Percentiles rank a stretch among this genome's conserved stretches.
Evolutionary conservation across 2,888 invertebrate genomes (phyloP).

Genomic region (Lasioglossum leucozonium): DNA sequence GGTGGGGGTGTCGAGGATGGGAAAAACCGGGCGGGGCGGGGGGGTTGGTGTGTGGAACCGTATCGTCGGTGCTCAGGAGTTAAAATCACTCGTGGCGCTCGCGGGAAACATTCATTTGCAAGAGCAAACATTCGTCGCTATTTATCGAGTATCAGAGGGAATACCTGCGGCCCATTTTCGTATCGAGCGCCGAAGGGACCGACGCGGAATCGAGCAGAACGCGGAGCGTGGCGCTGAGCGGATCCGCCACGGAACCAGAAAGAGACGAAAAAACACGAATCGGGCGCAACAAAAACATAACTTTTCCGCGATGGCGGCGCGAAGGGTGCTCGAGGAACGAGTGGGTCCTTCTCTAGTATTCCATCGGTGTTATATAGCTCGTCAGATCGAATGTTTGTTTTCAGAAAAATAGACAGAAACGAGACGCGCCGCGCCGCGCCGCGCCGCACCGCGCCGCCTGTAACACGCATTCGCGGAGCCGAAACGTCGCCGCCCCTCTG

Average conservation of each 20-base stretch:
- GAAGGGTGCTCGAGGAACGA: conserved; percentile 73
- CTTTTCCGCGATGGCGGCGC: conserved; percentile 70
- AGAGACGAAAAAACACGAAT: conserved; percentile 63
- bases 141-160: conserved; percentile 71
- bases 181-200: conserved; percentile 72
- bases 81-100: conserved; percentile 64
- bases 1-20: conserved; percentile 19
- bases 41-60: background rate
- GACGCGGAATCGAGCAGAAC: conserved; percentile 1
- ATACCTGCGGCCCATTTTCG: conserved; percentile 72
- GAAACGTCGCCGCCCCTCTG: conserved; percentile 62
- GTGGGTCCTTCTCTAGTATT: conserved; percentile 72
- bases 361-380: conserved; percentile 72
- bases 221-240: background rate
- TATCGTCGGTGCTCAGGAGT: conserved; percentile 52
- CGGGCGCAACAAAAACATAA: conserved; percentile 73
- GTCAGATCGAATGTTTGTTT: conserved; percentile 74
- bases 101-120: conserved; percentile 71
- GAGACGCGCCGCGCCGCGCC: conserved; percentile 54
- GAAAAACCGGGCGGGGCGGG: conserved; percentile 10
- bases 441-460: conserved; percentile 35
- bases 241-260: conserved; percentile 19
- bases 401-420: conserved; percentile 73
- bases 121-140: conserved; percentile 68
- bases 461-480: conserved; percentile 66